Evolutionary conservation across 2,113 vertebrate genomes (phyloP), one percentile per base, ranked within the genome.

Genomic region (Ceyx cyanopectus): DNA sequence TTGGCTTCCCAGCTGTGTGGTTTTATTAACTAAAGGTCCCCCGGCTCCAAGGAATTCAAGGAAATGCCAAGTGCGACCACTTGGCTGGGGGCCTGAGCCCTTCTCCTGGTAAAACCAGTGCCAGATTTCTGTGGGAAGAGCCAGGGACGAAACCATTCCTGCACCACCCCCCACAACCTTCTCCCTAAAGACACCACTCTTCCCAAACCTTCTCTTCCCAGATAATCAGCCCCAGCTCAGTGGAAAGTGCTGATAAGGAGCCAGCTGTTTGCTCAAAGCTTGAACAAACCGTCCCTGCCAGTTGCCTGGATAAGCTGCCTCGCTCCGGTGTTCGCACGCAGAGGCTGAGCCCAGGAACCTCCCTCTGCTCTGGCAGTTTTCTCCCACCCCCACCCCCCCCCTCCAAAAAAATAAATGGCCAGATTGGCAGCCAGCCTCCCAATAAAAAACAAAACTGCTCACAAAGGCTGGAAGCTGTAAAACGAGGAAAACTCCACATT

Each of bases 211-310:
- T 91, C 85, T 73, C 94, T 67, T 92, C 73, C 34, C 90, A 92
- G 86, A 93, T 75, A 84, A 84, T 56, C 73, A 23, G 84, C 51
- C 63, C 85, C 23, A 6, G 88, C 14, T 1, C 50, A 54, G 93
- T 81, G 86, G 92, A 92, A 93, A 96, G 81, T 88, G 77, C 95
- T 90, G 95, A 96, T 95, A 96, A 95, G 90, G 89, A 92, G 84
- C 90, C 92, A 83, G 86, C 92, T 96, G 93, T 96, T 96, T 96
- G 95, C 93, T 96, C 93, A 86, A 43, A 90, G 90, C 74, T 50
- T 87, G 95, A 84, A 81, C 90, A 94, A 94, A 93, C 83, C 16
- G 12, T 88, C 85, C 94, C 80, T 0, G 14, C n/a, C 1, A 1
- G 81, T 60, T 30, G 54, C 91, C 60, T 0, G 57, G 93, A 93